Evolutionary conservation across 2,113 vertebrate genomes (phyloP), one percentile per base, ranked within the genome.

Genomic region (Corapipo altera): DNA sequence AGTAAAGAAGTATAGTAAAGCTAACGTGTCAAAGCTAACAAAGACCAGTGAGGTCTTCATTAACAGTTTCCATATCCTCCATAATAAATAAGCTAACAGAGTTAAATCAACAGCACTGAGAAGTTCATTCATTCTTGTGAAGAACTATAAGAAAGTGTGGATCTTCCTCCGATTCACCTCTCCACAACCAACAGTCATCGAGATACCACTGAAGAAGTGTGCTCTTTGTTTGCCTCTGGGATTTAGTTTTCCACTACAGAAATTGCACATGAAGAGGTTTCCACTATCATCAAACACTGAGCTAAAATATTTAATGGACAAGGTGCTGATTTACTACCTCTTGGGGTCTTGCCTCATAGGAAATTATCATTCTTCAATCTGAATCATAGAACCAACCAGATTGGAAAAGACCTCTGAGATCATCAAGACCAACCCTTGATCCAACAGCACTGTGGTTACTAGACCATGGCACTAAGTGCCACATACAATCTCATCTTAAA

Each of bases 231-330:
- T 41, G 39, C 23, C 12, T 62, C 32, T 71, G 18, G 5, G 16
- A 74, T 23, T 16, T 43, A 39, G 3, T 32, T 77, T 86, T 70
- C 22, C 17, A 10, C 49, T 72, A 52, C 37, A 87, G 58, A 70
- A 90, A 76, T 10, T 43, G 21, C 24, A 55, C 0, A 0, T 27
- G 11, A 76, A n/a, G 0, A 2, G 12, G 2, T 6, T 79, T 83
- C 39, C n/a, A 19, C 21, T 72, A 19, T 28, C 5, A 43, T 64
- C 23, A 73, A 52, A 82, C 4, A 35, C 0, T 58, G 24, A 54
- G 10, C 11, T 73, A 54, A 73, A 83, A 73, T 51, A 82, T 73
- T 79, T 54, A 64, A 51, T 39, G 20, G 26, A 44, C 30, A 86
- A 77, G 12, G 16, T 39, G 26, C 15, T 65, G 13, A 48, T 59